phyloP scores from a whole-genome alignment of 2,888 invertebrate species.

The Agonopterix alstromeriana region DNA sequence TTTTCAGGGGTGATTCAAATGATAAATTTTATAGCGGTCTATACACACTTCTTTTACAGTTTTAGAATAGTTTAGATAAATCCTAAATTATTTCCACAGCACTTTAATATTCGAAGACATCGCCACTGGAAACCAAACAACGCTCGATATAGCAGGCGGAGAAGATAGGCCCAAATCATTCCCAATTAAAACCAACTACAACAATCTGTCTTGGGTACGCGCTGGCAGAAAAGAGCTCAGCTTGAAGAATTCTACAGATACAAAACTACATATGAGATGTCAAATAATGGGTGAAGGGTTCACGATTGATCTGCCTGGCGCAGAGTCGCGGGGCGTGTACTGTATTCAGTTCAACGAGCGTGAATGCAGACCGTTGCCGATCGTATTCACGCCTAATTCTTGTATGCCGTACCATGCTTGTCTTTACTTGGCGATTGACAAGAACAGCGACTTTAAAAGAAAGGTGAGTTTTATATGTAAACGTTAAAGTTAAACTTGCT shows the following conservation, averaged over 20 bases:
- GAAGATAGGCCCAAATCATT: constrained; percentile 42
- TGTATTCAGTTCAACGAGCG: constrained; percentile 40
- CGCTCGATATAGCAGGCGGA: constrained; percentile 43
- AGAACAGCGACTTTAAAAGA: constrained; percentile 46
- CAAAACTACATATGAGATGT: constrained; percentile 50
- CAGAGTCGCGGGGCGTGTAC: constrained; percentile 43
- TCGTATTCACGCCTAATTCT: constrained; percentile 44
- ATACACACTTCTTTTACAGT: no score
- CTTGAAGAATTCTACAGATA: constrained; percentile 49
- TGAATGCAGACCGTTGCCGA: constrained; percentile 48
- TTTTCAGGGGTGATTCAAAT: no score
- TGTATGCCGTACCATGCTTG: constrained; percentile 38
- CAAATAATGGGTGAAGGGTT: constrained; percentile 60
- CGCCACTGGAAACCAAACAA: constrained; percentile 31
- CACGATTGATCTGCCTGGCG: constrained; percentile 46
- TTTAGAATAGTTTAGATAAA: no score
- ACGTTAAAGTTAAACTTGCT: no score
- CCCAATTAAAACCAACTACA: constrained; percentile 55
- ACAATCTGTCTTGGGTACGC: constrained; percentile 52
- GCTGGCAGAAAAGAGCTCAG: constrained; percentile 56
- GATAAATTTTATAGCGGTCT: no score
- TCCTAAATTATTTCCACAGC: constrained; percentile 23
- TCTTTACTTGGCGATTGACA: constrained; percentile 49
- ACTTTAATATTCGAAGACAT: constrained; percentile 49
- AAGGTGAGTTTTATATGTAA: constrained; percentile 32